Conservation (phyloP, 2,113 vertebrate genomes). For the Scolopax mira region DNA sequence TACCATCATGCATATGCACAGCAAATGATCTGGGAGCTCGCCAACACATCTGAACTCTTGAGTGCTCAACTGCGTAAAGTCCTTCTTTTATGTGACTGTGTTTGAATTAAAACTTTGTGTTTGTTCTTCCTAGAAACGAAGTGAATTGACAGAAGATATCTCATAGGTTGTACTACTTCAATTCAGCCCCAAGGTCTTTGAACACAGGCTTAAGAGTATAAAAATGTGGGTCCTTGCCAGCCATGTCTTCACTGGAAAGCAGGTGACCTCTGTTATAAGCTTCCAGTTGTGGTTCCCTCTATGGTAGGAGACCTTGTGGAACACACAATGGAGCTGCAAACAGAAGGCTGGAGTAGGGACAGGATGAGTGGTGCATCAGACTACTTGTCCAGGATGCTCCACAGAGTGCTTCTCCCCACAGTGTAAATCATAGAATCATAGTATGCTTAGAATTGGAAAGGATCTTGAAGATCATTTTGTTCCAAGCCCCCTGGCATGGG, state of each 20-base stretch:
- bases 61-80: not conserved
- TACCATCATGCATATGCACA: not conserved
- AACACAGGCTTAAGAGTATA: not conserved
- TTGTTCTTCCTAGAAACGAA: not conserved
- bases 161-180: not conserved
- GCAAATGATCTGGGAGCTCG: not conserved
- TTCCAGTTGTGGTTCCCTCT: not conserved
- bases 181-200: not conserved
- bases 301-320: not conserved
- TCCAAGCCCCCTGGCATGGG: not conserved
- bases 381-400: not conserved
- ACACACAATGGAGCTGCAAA: fast-evolving
- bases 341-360: not conserved
- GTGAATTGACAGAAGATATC: not conserved
- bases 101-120: not conserved
- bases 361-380: not conserved
- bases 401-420: too few species aligned
- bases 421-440: too few species aligned
- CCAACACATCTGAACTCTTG: not conserved
- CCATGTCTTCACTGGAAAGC: fast-evolving
- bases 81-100: not conserved
- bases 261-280: not conserved
- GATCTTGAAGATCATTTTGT: not conserved
- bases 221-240: not conserved
- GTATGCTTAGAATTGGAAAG: too few species aligned